Conservation (phyloP, 2,888 invertebrate species). For the Entomobrya multifasciata region DNA sequence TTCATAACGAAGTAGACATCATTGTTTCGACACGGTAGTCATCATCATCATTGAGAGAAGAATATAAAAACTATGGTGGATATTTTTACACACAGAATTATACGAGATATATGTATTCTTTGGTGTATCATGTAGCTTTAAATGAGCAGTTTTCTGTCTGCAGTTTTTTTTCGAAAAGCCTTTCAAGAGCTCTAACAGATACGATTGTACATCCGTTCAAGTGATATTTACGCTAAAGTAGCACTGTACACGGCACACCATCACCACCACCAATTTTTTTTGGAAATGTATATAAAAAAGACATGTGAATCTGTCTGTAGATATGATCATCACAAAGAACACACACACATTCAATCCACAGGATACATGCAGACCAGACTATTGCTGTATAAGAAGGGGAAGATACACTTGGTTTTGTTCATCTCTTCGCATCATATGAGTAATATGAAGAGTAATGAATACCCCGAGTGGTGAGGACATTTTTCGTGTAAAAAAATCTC, state of each 20-base stretch:
- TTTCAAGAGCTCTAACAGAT: background rate
- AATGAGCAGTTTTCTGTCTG: background rate
- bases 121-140: background rate
- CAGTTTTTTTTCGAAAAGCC: background rate
- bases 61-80: background rate
- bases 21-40: conserved; percentile 78
- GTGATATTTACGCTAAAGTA: too few species aligned
- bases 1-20: conserved; percentile 72
- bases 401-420: background rate
- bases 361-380: too few species aligned
- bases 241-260: too few species aligned
- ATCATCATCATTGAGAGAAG: conserved; percentile 37
- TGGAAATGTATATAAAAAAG: background rate
- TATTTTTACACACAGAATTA: too few species aligned
- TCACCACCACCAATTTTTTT: background rate
- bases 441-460: conserved; percentile 76
- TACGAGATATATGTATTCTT: too few species aligned
- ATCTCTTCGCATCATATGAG: conserved; percentile 20
- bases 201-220: too few species aligned
- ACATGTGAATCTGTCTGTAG: background rate
- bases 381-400: conserved; percentile 1
- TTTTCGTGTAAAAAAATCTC: conserved; percentile 61
- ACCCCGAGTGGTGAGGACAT: conserved; percentile 75
- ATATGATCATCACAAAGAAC: background rate
- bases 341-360: too few species aligned